Evolutionary conservation across 2,797 vertebrate species (phyloP), one percentile per base, ranked within the genome.

Genomic region (Paguma larvata): DNA sequence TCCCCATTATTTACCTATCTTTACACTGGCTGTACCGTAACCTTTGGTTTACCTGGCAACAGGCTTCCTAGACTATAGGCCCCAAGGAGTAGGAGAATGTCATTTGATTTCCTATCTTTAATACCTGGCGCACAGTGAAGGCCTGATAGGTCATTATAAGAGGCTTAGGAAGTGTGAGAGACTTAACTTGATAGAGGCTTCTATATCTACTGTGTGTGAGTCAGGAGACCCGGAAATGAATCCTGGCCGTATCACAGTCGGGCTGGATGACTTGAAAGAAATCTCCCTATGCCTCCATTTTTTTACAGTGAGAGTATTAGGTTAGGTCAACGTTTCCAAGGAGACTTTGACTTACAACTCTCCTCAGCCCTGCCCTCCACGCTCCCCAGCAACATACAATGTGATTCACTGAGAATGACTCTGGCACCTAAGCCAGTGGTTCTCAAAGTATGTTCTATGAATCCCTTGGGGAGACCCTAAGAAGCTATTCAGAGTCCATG

Each of bases 11-110:
- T 38, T 32, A 46, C 32, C 48, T 72, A 7, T 51, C 62, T 59
- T 27, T 0, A 9, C 0, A 16, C 34, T 2, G 16, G 21, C 9
- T 18, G 9, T 10, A 19, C 3, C 16, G 1, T 34, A 19, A 62
- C 12, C 53, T 78, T 19, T 5, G 19, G 34, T 41, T 34, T 34
- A 59, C 12, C n/a, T 62, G 14, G 32, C 48, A 34, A 4, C 8
- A 0, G 11, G 44, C 63, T 38, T 91, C 67, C 53, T 27, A 59
- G 48, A n/a, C 3, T 15, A 30, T 12, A 21, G 56, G 14, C 41
- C 32, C 41, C 79, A 38, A 53, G 53, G 19, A n/a, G 15, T 11
- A 79, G 14, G 41, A 27, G 67, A 59, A 68, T 19, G 25, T 72
- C 34, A 34, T 48, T 80, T 51, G 68, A 75, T 91, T 65, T 89